Conservation (phyloP, 2,113 vertebrate species). For the Triplophysa rosa region DNA sequence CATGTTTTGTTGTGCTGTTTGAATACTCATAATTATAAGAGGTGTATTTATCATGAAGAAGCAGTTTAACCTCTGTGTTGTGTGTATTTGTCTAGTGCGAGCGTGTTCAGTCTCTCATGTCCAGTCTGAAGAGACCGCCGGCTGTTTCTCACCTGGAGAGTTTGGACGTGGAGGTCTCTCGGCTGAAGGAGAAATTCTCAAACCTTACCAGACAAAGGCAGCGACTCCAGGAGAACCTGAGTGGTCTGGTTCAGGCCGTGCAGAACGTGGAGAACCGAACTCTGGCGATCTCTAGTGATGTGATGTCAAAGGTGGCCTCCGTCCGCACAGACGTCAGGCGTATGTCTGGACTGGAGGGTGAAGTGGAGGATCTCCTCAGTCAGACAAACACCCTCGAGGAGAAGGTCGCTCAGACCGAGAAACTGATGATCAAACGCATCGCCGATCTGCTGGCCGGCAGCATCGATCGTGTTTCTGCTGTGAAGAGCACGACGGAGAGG, state of each 20-base stretch:
- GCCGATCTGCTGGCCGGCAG: conserved; percentile 83
- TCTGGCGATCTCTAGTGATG: conserved; percentile 72
- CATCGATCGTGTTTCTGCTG: conserved; percentile 80
- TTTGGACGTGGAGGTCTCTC: conserved; percentile 75
- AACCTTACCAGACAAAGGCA: conserved; percentile 70
- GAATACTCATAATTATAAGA: too few relatives aligned
- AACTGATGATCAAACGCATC: conserved; percentile 78
- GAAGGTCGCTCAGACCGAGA: conserved; percentile 78
- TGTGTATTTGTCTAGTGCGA: conserved; percentile 75
- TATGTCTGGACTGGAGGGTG: conserved; percentile 85
- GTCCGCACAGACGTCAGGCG: conserved; percentile 89
- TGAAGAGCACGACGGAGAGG: conserved; percentile 77
- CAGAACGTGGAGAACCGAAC: conserved; percentile 73
- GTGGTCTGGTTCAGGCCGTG: conserved; percentile 73
- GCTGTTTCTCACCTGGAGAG: conserved; percentile 70
- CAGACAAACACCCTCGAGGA: conserved; percentile 78
- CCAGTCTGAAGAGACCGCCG: conserved; percentile 71
- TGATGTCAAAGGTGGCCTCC: conserved; percentile 74
- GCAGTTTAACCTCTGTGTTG: not conserved
- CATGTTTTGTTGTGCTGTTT: too few relatives aligned
- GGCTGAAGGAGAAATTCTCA: conserved; percentile 75
- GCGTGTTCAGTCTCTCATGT: conserved; percentile 72
- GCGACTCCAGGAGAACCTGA: conserved; percentile 75
- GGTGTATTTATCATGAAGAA: too few relatives aligned
- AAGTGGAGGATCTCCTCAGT: conserved; percentile 76